Conservation (phyloP, 2,888 invertebrate genomes). For the Melieria picta region DNA sequence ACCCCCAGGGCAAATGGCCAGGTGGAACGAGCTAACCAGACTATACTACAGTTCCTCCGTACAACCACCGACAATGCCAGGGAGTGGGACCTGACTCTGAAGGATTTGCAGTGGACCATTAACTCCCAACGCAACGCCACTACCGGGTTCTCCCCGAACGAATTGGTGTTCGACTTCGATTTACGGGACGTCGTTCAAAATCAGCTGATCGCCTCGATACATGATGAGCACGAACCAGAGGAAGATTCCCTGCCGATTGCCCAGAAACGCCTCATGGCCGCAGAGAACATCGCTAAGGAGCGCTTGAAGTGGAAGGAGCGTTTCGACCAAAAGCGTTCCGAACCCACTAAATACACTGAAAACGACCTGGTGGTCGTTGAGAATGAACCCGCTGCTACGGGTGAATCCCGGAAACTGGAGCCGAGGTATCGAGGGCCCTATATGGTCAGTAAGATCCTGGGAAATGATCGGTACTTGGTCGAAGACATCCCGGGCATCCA, state of each 20-base stretch:
- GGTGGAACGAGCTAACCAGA: constrained; percentile 39
- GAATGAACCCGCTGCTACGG: constrained; percentile 35
- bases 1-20: constrained; percentile 46
- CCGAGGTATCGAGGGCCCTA: constrained; percentile 39
- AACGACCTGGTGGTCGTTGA: constrained; percentile 29
- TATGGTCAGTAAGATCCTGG: constrained; percentile 31
- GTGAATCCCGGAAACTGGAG: constrained; percentile 41
- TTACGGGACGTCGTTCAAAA: not conserved
- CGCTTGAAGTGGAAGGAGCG: constrained; percentile 23
- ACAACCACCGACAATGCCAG: constrained; percentile 16
- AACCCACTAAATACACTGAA: not conserved
- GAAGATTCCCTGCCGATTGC: too few species aligned
- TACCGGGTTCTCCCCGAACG: constrained; percentile 29
- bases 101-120: constrained; percentile 26
- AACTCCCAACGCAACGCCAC: constrained; percentile 28
- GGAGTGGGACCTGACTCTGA: constrained; percentile 28
- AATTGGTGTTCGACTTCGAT: constrained; percentile 24
- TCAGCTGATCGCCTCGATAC: constrained; percentile 5
- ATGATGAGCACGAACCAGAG: constrained; percentile 21
- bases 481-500: constrained; percentile 40
- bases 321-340: constrained; percentile 25
- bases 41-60: constrained; percentile 24
- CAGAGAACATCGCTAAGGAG: too few species aligned
- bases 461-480: constrained; percentile 40
- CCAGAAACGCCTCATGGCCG: too few species aligned